phyloP scores from a whole-genome alignment of 2,797 vertebrate species.

The Gymnothorax javanicus region DNA sequence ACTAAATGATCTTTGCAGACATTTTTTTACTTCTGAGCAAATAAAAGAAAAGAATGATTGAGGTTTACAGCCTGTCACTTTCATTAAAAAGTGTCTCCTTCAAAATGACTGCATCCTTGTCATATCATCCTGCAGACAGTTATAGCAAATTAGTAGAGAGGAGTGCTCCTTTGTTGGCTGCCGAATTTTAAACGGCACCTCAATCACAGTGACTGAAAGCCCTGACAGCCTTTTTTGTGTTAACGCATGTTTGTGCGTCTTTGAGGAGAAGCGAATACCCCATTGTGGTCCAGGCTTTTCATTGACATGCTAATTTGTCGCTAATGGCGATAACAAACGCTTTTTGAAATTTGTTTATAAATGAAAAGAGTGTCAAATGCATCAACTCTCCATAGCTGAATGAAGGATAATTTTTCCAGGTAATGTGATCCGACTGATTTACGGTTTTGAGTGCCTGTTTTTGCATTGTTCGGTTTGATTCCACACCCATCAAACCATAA shows the following conservation, averaged over 20 bases:
- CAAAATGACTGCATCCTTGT: neutral
- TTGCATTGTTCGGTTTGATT: neutral
- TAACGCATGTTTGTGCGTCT: neutral
- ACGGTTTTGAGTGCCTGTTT: neutral
- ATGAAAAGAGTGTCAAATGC: neutral
- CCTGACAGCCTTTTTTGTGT: conserved; percentile 8
- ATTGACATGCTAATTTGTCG: conserved; percentile 21
- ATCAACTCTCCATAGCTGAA: neutral
- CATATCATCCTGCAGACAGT: neutral
- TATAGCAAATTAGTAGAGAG: conserved; percentile 1
- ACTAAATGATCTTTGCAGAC: neutral
- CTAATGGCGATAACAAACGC: neutral
- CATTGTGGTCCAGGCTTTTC: neutral
- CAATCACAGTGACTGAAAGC: conserved; percentile 8
- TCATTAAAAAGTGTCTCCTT: neutral
- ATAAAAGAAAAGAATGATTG: neutral
- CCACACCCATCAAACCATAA: neutral
- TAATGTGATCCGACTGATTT: conserved; percentile 16
- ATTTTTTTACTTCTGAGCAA: neutral
- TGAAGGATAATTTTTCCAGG: conserved; percentile 1
- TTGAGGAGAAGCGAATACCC: neutral
- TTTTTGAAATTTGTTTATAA: neutral
- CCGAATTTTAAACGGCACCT: conserved; percentile 3
- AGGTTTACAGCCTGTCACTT: neutral
- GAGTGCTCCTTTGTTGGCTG: neutral